A percentile compares a stretch with the other conserved stretches of the same genome.
Conservation (phyloP, 2,888 invertebrate species). For the Polydrusus pterygomalis region DNA sequence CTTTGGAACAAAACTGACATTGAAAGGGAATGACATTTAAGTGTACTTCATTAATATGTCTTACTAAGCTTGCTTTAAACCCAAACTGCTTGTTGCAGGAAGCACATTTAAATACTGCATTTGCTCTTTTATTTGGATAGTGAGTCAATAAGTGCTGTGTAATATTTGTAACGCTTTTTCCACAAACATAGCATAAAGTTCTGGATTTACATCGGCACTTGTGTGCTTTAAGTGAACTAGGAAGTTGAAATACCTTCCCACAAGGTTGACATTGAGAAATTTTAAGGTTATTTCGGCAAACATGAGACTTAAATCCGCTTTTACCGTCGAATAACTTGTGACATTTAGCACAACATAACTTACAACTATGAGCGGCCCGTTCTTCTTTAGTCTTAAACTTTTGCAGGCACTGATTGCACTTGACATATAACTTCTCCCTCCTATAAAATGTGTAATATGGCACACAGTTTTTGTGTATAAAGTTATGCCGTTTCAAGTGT, state of each 20-base stretch:
- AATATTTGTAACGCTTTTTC: conserved; percentile 63
- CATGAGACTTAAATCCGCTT: conserved; percentile 5
- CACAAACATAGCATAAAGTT: conserved; percentile 64
- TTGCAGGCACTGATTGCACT: conserved; percentile 62
- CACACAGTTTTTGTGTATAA: conserved; percentile 65
- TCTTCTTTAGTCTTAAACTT: conserved; percentile 62
- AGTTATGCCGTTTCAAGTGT: conserved; percentile 64
- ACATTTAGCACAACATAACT: conserved; percentile 20
- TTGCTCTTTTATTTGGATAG: conserved; percentile 59
- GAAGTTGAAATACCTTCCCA: conserved; percentile 63
- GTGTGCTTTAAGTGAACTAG: conserved; percentile 62
- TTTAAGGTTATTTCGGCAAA: conserved; percentile 57
- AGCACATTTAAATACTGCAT: conserved; percentile 59
- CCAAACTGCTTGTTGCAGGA: conserved; percentile 64
- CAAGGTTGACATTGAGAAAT: conserved; percentile 63
- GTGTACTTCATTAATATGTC: conserved; percentile 63
- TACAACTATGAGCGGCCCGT: conserved; percentile 60
- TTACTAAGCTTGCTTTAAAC: conserved; percentile 61
- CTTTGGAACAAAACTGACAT: conserved; percentile 66
- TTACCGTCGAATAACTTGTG: conserved; percentile 15
- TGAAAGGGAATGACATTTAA: conserved; percentile 64
- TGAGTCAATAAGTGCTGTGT: conserved; percentile 65
- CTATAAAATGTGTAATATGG: conserved; percentile 64
- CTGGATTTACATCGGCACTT: conserved; percentile 31
- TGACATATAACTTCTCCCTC: conserved; percentile 50